Evolutionary conservation across 2,888 invertebrate species (phyloP).

Genomic region (Cephonodes hylas): DNA sequence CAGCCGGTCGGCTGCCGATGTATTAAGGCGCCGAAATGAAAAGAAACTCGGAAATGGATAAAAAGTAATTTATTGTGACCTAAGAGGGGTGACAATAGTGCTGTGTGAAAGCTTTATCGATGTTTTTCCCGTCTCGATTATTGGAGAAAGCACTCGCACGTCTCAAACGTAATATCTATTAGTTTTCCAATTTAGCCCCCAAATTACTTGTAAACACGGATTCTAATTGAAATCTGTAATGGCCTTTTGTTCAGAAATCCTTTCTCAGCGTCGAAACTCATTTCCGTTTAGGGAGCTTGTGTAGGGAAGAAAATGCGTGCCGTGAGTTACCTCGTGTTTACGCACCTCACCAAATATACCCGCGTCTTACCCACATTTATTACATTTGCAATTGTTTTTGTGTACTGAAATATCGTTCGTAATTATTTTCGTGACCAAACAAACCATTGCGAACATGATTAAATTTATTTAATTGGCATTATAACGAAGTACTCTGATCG

Average conservation of each 20-base stretch:
- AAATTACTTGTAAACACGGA: constrained; percentile 57
- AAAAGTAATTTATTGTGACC: constrained; percentile 66
- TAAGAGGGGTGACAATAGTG: constrained; percentile 38
- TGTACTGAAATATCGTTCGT: not conserved
- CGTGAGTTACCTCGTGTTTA: not conserved
- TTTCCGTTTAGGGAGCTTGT: constrained; percentile 10
- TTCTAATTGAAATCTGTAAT: constrained; percentile 57
- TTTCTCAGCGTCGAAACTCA: constrained; percentile 15
- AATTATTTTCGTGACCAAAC: not conserved
- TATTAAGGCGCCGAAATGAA: constrained; percentile 70
- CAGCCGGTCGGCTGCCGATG: constrained; percentile 58
- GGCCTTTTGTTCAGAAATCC: constrained; percentile 22
- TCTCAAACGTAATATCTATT: constrained; percentile 35
- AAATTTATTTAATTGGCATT: not conserved
- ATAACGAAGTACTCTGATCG: not conserved
- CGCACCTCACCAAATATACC: not conserved
- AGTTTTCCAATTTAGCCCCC: constrained; percentile 53
- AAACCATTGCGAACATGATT: not conserved
- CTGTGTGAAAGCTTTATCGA: constrained; percentile 19
- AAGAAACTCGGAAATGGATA: constrained; percentile 67
- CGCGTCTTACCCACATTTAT: not conserved
- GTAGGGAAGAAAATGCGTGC: constrained; percentile 14
- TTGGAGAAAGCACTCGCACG: not conserved
- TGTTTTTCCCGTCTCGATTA: constrained; percentile 23
- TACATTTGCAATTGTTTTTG: not conserved